Evolutionary conservation across 1,140 invertebrate species (phyloP), one percentile per base, ranked within the genome.

Genomic region (Zaprionus ornatus): DNA sequence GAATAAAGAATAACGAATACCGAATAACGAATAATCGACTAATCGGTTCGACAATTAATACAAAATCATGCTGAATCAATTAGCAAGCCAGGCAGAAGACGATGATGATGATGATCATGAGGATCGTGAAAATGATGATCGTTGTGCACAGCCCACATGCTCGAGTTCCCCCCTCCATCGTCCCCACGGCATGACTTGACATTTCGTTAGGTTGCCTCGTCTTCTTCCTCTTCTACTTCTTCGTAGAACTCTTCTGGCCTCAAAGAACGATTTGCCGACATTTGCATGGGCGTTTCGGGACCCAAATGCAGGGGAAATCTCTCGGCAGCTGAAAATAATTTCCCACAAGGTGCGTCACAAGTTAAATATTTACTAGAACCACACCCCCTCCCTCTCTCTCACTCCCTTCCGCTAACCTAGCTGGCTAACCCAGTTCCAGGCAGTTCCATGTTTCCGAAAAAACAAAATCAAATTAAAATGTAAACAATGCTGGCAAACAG

Each of bases 291-390:
- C 70, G 68, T 71, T 50, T 62, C 27, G 27, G 60, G 12, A 45
- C 59, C 45, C 9, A 21, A 48, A 21, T 48, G 45, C 45, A 50
- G 45, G 3, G 19, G 1, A 50, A 50, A 17, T 50, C 45, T 50
- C 45, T 50, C 40, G 40, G 19, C 40, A 45, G 40, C 40, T 45
- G 40, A 45, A 68, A 54, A 54, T 61, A 21, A 75, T 74, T 90
- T 90, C 85, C 63, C 60, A 90, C 86, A 90, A 90, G 85, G 85
- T 90, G 86, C 86, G 86, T 90, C 86, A 82, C 74, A 62, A 79
- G 74, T 74, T 72, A 81, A 88, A 90, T 90, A 88, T 90, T 88
- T 81, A 81, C 79, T 68, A 52, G n/a, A 25, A 69, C 75, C 68
- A 66, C 73, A 68, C 73, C 64, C 77, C 19, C 45, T 10, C 42